Evolutionary conservation across 2,888 invertebrate species (phyloP).

Genomic region (Frankliniella intonsa): DNA sequence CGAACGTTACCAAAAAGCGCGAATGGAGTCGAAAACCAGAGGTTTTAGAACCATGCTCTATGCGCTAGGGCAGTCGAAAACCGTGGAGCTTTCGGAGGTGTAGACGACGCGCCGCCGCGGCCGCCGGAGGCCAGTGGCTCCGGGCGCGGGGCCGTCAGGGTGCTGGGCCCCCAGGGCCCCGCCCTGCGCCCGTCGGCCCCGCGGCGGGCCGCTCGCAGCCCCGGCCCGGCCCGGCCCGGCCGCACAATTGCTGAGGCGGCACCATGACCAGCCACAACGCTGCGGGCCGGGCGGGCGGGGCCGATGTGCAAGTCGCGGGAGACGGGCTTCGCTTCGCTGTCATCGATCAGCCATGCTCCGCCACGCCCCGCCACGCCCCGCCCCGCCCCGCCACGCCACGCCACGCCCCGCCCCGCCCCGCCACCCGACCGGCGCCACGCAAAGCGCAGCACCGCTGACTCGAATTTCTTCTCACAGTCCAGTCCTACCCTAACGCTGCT

Average conservation of each 20-base stretch:
- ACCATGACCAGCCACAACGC: background rate
- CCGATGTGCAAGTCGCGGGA: background rate
- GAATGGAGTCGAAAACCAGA: too few relatives aligned
- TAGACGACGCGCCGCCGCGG: too few relatives aligned
- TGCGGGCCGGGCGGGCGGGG: background rate
- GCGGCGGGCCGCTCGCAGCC: too few relatives aligned
- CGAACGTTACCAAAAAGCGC: too few relatives aligned
- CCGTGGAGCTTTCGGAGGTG: too few relatives aligned
- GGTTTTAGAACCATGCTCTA: too few relatives aligned
- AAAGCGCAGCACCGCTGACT: background rate
- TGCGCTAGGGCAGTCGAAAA: too few relatives aligned
- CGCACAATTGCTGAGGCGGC: background rate
- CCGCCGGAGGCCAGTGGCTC: too few relatives aligned
- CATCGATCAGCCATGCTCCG: conserved; percentile 4
- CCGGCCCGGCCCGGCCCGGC: too few relatives aligned
- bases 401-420: background rate
- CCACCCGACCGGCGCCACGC: background rate
- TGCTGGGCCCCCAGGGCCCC: too few relatives aligned
- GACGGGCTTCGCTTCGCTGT: background rate
- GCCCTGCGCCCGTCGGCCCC: too few relatives aligned
- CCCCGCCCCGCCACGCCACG: background rate
- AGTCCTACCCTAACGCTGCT: background rate
- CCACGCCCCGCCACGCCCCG: background rate
- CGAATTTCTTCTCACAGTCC: conserved; percentile 10
- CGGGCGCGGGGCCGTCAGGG: too few relatives aligned